These are phyloP conservation scores for Epicampocera succincta DNA, from an alignment of 2,888 invertebrate species.

Conservation along the genomic window DNA sequence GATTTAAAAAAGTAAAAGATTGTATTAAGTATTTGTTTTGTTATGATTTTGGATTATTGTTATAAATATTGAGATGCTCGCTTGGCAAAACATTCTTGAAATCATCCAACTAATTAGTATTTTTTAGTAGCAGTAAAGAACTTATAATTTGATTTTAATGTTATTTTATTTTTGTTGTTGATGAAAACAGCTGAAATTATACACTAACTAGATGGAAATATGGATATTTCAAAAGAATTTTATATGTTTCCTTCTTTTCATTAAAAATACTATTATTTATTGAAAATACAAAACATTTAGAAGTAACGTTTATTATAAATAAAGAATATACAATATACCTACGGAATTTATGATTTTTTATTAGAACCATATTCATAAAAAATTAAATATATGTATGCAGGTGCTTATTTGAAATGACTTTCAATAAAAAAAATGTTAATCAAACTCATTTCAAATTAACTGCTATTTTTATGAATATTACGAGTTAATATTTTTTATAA, in stretches of 20 bases:
- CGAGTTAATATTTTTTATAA: too few species aligned
- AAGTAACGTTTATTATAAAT: slow-evolving; percentile 60
- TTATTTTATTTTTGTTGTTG: slow-evolving; percentile 20
- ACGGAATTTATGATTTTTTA: slow-evolving; percentile 6
- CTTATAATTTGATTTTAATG: slow-evolving; percentile 16
- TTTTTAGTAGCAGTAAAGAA: slow-evolving; percentile 11
- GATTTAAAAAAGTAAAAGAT: slow-evolving; percentile 1
- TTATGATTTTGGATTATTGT: slow-evolving; percentile 27
- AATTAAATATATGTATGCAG: too few species aligned
- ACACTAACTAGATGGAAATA: slow-evolving; percentile 12
- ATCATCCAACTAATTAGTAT: slow-evolving; percentile 26
- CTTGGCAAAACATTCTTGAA: slow-evolving; percentile 43
- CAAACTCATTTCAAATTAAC: too few species aligned
- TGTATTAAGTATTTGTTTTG: slow-evolving; percentile 26
- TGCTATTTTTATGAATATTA: too few species aligned
- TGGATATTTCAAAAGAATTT: slow-evolving; percentile 22
- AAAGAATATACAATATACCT: slow-evolving; percentile 60
- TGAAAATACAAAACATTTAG: slow-evolving; percentile 49
- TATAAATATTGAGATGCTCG: slow-evolving; percentile 9
- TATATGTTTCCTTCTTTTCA: slow-evolving; percentile 26
- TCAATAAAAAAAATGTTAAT: too few species aligned
- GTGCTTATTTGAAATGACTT: too few species aligned
- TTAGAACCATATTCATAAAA: too few species aligned
- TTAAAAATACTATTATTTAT: slow-evolving; percentile 59
- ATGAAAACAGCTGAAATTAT: slow-evolving; percentile 10